Conservation (phyloP, 2,113 vertebrate genomes). For the Brachypteracias leptosomus region DNA sequence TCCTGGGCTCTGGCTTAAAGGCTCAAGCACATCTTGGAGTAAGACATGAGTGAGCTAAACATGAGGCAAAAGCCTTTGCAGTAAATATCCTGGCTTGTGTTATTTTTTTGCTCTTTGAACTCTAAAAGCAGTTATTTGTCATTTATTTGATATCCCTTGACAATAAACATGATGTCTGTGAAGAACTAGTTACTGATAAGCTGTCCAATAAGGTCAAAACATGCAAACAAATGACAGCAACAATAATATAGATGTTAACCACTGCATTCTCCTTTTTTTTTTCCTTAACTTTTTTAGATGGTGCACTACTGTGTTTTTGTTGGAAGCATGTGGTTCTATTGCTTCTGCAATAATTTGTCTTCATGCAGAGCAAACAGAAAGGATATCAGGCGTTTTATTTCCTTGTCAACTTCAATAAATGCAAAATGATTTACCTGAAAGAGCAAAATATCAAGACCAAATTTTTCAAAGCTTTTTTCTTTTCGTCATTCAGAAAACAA, state of each 20-base stretch:
- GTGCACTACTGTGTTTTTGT: conserved; percentile 37
- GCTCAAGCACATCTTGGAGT: background rate
- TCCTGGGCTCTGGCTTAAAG: background rate
- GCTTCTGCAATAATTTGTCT: conserved; percentile 49
- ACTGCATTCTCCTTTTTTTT: background rate
- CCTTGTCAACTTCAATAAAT: conserved; percentile 66
- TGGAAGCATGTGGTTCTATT: conserved; percentile 35
- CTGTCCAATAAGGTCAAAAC: conserved; percentile 44
- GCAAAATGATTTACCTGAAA: conserved; percentile 67
- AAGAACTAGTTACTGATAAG: conserved; percentile 51
- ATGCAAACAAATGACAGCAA: conserved; percentile 46
- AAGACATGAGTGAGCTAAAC: background rate
- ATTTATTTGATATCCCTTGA: conserved; percentile 61
- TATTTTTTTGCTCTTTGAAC: conserved; percentile 57
- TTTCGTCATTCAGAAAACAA: conserved; percentile 39
- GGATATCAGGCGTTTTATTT: conserved; percentile 71
- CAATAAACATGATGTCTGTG: conserved; percentile 33
- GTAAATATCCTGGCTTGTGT: conserved; percentile 32
- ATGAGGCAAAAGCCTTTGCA: background rate
- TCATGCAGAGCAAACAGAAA: conserved; percentile 51
- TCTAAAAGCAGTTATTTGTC: conserved; percentile 55
- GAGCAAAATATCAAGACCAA: conserved; percentile 59
- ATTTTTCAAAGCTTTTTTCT: conserved; percentile 44
- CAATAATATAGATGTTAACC: conserved; percentile 61
- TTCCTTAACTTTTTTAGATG: conserved; percentile 9